These are phyloP conservation scores for Orientallactaga sibirica DNA, from an alignment of 2,797 vertebrate genomes.

Conservation along the genomic window DNA sequence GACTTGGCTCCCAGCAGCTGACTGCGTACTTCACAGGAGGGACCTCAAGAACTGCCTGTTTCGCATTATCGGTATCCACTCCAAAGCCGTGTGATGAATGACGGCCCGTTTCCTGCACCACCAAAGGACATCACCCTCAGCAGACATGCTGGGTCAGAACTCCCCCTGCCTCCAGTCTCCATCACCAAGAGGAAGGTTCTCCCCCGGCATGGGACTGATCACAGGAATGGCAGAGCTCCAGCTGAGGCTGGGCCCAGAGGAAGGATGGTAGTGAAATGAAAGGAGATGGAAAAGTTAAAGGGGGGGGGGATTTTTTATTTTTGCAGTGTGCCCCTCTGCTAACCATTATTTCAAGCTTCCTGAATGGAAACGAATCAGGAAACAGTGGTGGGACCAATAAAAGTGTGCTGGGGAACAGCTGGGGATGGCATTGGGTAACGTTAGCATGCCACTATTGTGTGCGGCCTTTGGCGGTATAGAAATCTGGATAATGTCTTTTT, in stretches of 20 bases:
- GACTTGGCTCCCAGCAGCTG: conserved; percentile 42
- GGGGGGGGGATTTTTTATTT: conserved; percentile 58
- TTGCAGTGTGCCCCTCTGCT: conserved; percentile 77
- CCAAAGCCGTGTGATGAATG: conserved; percentile 70
- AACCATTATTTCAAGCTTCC: conserved; percentile 83
- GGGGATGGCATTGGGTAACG: conserved; percentile 7
- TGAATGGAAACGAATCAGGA: conserved; percentile 74
- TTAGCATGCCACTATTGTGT: background rate
- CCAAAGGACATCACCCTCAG: conserved; percentile 62
- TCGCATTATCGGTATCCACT: conserved; percentile 73
- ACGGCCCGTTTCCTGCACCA: conserved; percentile 75
- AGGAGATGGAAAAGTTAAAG: conserved; percentile 78
- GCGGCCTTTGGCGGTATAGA: background rate
- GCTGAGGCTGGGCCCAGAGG: conserved; percentile 54
- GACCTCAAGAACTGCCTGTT: conserved; percentile 61
- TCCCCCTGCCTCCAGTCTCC: background rate
- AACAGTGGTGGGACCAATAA: conserved; percentile 73
- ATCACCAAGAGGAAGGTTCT: background rate
- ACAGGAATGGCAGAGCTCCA: conserved; percentile 71
- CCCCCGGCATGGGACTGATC: background rate
- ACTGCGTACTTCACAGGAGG: background rate
- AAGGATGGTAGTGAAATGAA: conserved; percentile 69
- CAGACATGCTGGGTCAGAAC: conserved; percentile 27
- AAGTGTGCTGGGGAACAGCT: conserved; percentile 66
- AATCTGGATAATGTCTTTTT: background rate